These are phyloP conservation scores for Bactericera cockerelli DNA, from an alignment of 1,140 invertebrate species.

Conservation along the genomic window DNA sequence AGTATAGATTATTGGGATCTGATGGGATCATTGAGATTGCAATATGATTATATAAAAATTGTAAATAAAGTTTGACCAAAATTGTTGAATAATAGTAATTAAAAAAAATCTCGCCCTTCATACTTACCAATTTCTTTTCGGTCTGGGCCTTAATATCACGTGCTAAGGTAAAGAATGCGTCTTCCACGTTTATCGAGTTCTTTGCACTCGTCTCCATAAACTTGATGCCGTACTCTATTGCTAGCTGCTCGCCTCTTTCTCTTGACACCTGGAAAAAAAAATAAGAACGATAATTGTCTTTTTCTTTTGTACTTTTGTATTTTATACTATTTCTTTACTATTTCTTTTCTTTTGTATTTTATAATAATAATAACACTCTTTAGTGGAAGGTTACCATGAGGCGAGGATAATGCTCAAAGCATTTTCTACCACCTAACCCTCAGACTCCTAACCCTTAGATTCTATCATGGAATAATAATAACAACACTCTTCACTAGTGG, in stretches of 20 bases:
- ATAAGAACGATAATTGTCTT: neutral
- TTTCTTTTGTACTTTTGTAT: neutral
- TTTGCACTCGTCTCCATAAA: conserved; percentile 90
- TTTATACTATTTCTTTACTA: neutral
- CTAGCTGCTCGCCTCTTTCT: conserved; percentile 57
- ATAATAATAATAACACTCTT: too few relatives aligned
- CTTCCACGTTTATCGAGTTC: conserved; percentile 78
- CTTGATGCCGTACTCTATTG: conserved; percentile 79
- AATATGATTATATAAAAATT: too few relatives aligned
- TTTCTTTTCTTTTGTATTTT: neutral
- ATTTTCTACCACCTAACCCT: too few relatives aligned
- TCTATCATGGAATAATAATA: neutral
- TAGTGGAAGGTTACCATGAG: too few relatives aligned
- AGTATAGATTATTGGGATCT: too few relatives aligned
- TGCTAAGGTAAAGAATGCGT: conserved; percentile 82
- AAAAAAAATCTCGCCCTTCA: too few relatives aligned
- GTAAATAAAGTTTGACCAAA: too few relatives aligned
- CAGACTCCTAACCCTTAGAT: too few relatives aligned
- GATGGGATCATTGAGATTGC: too few relatives aligned
- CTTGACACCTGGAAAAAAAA: conserved; percentile 37
- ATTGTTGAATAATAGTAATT: too few relatives aligned
- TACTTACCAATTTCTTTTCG: conserved; percentile 82
- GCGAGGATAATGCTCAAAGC: too few relatives aligned
- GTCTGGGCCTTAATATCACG: conserved; percentile 89
- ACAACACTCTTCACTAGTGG: too few relatives aligned